Evolutionary conservation across 2,888 invertebrate genomes (phyloP).

Genomic region (Minunthozetes semirufus): DNA sequence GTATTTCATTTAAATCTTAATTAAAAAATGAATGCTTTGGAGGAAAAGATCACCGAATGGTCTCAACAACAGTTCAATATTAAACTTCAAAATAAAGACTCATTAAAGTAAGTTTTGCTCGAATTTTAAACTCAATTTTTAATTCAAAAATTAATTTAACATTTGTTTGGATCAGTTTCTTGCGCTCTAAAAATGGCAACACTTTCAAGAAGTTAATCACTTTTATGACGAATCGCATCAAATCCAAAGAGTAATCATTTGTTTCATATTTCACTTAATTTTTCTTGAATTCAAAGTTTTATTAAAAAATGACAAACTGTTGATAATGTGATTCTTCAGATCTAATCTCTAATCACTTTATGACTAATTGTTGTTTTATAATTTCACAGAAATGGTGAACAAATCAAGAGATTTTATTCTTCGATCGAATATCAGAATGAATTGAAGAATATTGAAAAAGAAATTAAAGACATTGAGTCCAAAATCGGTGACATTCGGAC

Average conservation of each 20-base stretch:
- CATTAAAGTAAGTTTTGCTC: background rate
- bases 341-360: background rate
- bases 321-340: no score
- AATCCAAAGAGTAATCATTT: conserved; percentile 17
- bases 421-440: background rate
- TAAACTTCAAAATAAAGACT: background rate
- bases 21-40: background rate
- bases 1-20: background rate
- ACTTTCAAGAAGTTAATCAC: background rate
- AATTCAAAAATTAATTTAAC: background rate
- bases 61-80: background rate
- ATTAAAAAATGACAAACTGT: background rate
- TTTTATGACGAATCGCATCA: conserved; percentile 1
- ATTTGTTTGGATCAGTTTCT: no score
- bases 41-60: background rate
- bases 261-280: background rate
- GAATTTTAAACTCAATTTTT: background rate
- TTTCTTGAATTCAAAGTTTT: background rate
- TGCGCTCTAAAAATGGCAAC: conserved; percentile 1
- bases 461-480: conserved; percentile 4
- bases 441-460: background rate
- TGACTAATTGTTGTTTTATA: background rate
- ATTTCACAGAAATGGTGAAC: conserved; percentile 5
- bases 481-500: background rate
- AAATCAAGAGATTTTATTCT: conserved; percentile 5